Percentiles rank a stretch among this genome's conserved stretches.
Conservation (phyloP, 1,140 invertebrate genomes). For the Ostrea edulis region DNA sequence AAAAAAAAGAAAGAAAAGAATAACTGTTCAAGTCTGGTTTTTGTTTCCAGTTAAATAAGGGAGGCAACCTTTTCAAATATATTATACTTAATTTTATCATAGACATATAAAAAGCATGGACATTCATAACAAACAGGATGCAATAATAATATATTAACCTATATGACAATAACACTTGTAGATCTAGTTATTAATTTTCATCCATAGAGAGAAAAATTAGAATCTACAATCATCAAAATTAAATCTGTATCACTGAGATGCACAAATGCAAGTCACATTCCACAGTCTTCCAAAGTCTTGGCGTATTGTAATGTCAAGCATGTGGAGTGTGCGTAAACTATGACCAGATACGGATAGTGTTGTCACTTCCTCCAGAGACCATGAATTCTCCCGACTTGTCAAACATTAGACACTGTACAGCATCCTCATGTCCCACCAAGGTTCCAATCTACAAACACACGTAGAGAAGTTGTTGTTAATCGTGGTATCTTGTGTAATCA, state of each 20-base stretch:
- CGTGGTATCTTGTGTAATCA: no score
- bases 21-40: neutral
- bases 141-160: neutral
- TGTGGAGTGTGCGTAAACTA: constrained; percentile 53
- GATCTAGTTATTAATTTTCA: neutral
- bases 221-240: neutral
- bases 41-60: neutral
- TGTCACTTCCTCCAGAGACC: constrained; percentile 78
- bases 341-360: constrained; percentile 78
- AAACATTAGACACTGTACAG: constrained; percentile 78
- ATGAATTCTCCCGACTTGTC: constrained; percentile 77
- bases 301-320: neutral
- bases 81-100: neutral
- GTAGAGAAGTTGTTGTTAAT: neutral
- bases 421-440: constrained; percentile 78
- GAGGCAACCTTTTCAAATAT: neutral
- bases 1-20: neutral
- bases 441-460: constrained; percentile 68
- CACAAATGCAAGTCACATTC: neutral
- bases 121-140: neutral
- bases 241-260: neutral
- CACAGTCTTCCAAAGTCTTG: neutral
- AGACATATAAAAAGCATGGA: neutral
- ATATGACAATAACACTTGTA: neutral
- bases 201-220: neutral